Base-by-base conservation (phyloP, 2,113 vertebrate species). In the Saguinus midas region DNA sequence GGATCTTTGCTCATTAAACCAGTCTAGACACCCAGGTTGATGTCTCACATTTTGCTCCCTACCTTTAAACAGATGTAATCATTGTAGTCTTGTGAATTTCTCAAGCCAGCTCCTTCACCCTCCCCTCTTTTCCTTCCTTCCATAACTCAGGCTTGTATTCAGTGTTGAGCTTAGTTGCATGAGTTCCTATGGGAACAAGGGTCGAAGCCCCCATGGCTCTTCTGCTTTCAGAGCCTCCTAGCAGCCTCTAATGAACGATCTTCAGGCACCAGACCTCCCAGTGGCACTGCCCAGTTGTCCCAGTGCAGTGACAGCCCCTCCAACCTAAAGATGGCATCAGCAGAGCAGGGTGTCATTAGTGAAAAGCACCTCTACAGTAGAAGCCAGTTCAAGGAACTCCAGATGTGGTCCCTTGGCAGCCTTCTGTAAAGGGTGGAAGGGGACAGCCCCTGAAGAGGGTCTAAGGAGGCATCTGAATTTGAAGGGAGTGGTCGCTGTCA, bases 11-110 rank as follows among this genome's bases (percentile, higher is more conserved):
- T 92, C 6, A 0, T 92, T 89, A 90, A 83, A 85, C 68, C 94
- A 40, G 70, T 70, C 85, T 79, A 57, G 95, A 91, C 85, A 87
- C 43, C 78, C 87, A 80, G 14, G 87, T 43, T 75, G 86, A 18
- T 76, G 27, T 48, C 45, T 37, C 83, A 50, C 61, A 16, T n/a
- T 66, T 85, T 85, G 52, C 61, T 83, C 64, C 78, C 55, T 52
- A 1, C 70, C 45, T 50, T 0, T 70, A 57, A 84, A 50, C 37
- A 80, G 52, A 21, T 18, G 14, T 0, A 5, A 0, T 20, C 4
- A 1, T 23, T 6, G 32, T 45, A 27, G 17, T 61, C 57, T 40
- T 32, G 0, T 70, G 72, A 45, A 52, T 84, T 73, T 50, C 64
- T 37, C 84, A 43, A 6, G 91, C 78, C 87, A n/a, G 32, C 58